Conservation (phyloP, 1,140 invertebrate species). For the Drosophila tsacasi region DNA sequence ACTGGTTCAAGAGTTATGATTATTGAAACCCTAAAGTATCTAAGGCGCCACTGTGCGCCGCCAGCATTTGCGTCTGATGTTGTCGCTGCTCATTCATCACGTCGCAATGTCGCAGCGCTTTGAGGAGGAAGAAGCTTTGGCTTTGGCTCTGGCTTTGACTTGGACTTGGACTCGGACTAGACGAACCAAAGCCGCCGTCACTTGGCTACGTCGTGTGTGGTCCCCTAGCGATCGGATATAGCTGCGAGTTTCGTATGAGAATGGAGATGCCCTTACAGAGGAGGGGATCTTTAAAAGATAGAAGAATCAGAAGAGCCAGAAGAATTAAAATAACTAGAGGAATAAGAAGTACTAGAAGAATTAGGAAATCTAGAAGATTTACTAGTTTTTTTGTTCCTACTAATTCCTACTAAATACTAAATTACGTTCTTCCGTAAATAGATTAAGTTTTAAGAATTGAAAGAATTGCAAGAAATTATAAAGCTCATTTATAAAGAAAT, state of each 20-base stretch:
- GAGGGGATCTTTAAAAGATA: background rate
- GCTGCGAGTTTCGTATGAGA: conserved; percentile 13
- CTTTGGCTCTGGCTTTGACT: conserved; percentile 15
- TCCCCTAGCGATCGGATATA: conserved; percentile 25
- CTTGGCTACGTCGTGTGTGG: conserved; percentile 59
- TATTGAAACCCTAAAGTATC: too few relatives aligned
- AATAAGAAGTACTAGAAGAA: too few relatives aligned
- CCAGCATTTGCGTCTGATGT: conserved; percentile 50
- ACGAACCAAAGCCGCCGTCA: conserved; percentile 41
- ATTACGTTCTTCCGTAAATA: background rate
- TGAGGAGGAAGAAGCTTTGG: conserved; percentile 25
- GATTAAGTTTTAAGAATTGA: background rate
- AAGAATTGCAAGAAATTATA: background rate
- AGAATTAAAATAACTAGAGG: background rate
- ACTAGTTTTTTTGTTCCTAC: background rate
- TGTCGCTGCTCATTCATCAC: conserved; percentile 76
- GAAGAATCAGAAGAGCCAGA: background rate
- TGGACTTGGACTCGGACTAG: conserved; percentile 37
- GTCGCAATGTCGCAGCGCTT: conserved; percentile 54
- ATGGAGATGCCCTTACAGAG: conserved; percentile 2
- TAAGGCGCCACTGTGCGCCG: too few relatives aligned
- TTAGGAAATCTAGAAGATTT: background rate
- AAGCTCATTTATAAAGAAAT: too few relatives aligned
- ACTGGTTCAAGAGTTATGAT: too few relatives aligned
- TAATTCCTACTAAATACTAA: background rate